Evolutionary conservation across 2,888 invertebrate genomes (phyloP).

Genomic region (Branchipolynoe longqiensis): DNA sequence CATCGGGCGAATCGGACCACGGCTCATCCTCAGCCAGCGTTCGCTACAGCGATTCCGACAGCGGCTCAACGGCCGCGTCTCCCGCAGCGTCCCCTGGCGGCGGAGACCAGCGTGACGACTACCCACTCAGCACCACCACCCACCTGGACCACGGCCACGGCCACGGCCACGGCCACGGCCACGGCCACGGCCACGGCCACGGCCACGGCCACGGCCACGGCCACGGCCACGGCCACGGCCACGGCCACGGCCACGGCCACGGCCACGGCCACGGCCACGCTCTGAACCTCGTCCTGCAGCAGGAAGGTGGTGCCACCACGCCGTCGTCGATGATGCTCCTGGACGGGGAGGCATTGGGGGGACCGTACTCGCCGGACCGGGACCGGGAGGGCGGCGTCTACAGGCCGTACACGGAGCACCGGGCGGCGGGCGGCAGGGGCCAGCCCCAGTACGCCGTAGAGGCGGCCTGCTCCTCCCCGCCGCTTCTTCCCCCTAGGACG

Average conservation of each 20-base stretch:
- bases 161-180: too few species aligned
- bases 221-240: too few species aligned
- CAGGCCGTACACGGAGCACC: neutral
- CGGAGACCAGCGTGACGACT: too few species aligned
- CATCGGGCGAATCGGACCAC: slow-evolving; percentile 7
- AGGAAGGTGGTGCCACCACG: too few species aligned
- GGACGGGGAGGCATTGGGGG: neutral
- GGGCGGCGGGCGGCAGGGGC: neutral
- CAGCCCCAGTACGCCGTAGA: neutral
- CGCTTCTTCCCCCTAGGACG: neutral
- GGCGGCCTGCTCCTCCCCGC: neutral
- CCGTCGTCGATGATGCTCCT: neutral
- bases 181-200: too few species aligned
- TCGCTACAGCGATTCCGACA: neutral
- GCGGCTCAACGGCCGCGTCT: neutral
- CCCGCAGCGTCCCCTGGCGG: too few species aligned
- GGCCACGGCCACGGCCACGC: too few species aligned
- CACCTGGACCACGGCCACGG: too few species aligned
- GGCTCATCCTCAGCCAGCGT: slow-evolving; percentile 2
- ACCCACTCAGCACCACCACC: too few species aligned
- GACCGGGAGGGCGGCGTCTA: neutral
- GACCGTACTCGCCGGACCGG: neutral
- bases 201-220: too few species aligned
- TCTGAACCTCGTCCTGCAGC: too few species aligned
- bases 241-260: too few species aligned